Evolutionary conservation across 2,113 vertebrate genomes (phyloP), one percentile per base, ranked within the genome.

Genomic region (Sinocyclocheilus anophthalmus): DNA sequence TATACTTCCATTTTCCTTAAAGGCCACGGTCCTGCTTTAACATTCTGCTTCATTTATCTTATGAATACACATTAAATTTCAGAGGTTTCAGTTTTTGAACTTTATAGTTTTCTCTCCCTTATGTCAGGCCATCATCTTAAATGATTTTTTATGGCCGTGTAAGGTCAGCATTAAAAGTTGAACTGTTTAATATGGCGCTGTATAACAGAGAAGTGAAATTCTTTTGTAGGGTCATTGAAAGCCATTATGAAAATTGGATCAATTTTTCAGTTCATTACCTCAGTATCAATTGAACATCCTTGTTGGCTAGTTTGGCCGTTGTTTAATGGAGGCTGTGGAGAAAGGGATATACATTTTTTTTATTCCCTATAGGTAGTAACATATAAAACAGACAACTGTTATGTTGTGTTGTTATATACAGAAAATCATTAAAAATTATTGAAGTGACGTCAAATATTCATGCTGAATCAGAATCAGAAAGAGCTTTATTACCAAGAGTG

Each of bases 241-340:
- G 88, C 89, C 90, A 93, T 94, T 92, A 91, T 86, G 26, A 72
- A 90, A 92, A 93, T 88, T 93, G 91, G 87, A 90, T 92, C 87
- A 72, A 91, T 92, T 93, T 92, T 90, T 76, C 81, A 91, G 91
- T 92, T 93, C 91, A 92, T 94, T 94, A 93, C 90, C 53, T 91
- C 82, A n/a, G 88, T 89, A 81, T 88, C 84, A 86, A 88, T 86
- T 90, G 86, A 87, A 90, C 78, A 67, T 84, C 86, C 83, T 90
- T 70, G 61, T 48, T 79, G 83, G 67, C 77, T 83, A n/a, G 59
- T 82, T 77, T 61, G 77, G 37, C 39, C 59, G 30, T 53, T 22
- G 16, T 39, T 57, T 63, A 11, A 69, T 69, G 14, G 2, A 33
- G 14, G 65, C 65, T 69, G 30, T 37, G 14, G 14, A 70, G 67